Evolutionary conservation across 2,888 invertebrate genomes (phyloP).

Genomic region (Muschampia plurimacula): DNA sequence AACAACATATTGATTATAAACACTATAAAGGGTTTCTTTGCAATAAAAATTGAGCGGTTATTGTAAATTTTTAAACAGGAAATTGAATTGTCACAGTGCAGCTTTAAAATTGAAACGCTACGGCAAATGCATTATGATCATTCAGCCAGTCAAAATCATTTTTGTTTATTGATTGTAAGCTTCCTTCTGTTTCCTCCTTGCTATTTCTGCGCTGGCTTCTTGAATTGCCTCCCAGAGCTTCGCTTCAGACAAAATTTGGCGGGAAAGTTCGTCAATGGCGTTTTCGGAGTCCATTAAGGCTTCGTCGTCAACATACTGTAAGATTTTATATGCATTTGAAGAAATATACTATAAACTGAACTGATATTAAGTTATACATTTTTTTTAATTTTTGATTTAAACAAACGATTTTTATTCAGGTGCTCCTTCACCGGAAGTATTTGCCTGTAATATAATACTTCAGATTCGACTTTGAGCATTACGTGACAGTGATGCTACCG

Average conservation of each 20-base stretch:
- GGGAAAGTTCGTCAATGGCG: constrained; percentile 90
- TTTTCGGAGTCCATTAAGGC: constrained; percentile 89
- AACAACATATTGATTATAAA: background rate
- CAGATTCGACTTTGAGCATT: too few species aligned
- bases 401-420: too few species aligned
- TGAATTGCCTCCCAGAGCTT: constrained; percentile 93
- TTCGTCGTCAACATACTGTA: constrained; percentile 84
- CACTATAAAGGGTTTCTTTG: background rate
- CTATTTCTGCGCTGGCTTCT: constrained; percentile 90
- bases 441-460: too few species aligned
- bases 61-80: background rate
- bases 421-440: too few species aligned
- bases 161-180: constrained; percentile 51
- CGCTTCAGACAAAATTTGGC: constrained; percentile 92
- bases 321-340: background rate
- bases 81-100: constrained; percentile 15
- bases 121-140: constrained; percentile 29
- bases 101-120: constrained; percentile 42
- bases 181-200: constrained; percentile 86
- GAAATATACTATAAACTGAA: too few species aligned
- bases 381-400: too few species aligned
- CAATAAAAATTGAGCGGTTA: constrained; percentile 13
- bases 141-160: constrained; percentile 39
- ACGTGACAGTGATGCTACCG: too few species aligned
- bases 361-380: too few species aligned